A percentile compares a stretch with the other conserved stretches of the same genome.
Conservation (phyloP, 2,797 vertebrate species). For the Dipus sagitta region DNA sequence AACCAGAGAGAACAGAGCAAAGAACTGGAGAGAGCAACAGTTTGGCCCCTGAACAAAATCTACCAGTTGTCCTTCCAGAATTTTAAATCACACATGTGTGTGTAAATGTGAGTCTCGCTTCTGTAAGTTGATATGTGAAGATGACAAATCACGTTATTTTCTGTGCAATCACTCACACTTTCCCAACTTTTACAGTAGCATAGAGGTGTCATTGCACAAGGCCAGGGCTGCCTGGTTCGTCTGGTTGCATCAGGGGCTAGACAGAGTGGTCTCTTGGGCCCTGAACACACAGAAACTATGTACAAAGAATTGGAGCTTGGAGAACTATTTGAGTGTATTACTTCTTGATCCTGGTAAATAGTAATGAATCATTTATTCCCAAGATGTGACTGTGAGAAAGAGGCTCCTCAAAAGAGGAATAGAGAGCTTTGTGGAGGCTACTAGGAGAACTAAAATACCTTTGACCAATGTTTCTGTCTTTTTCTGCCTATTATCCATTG, state of each 20-base stretch:
- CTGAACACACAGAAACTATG: neutral
- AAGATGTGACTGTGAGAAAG: neutral
- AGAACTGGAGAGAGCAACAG: neutral
- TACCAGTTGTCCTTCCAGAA: neutral
- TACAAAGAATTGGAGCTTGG: neutral
- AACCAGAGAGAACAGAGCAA: neutral
- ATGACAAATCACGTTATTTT: neutral
- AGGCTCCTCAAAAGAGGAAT: neutral
- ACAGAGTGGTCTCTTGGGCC: neutral
- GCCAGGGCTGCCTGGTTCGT: neutral
- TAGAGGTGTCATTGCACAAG: neutral
- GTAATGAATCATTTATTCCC: neutral
- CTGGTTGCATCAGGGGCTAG: neutral
- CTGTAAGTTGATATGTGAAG: neutral
- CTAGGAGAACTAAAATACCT: neutral
- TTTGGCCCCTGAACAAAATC: neutral
- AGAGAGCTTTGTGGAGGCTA: neutral
- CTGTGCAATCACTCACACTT: neutral
- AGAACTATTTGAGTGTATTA: neutral
- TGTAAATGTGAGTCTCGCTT: neutral
- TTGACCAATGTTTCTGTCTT: neutral
- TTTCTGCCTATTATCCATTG: neutral
- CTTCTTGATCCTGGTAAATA: neutral
- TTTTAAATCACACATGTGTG: neutral
- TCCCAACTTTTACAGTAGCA: neutral